Base-by-base conservation (phyloP, 2,888 invertebrate genomes). In the Phaedon cochleariae region DNA sequence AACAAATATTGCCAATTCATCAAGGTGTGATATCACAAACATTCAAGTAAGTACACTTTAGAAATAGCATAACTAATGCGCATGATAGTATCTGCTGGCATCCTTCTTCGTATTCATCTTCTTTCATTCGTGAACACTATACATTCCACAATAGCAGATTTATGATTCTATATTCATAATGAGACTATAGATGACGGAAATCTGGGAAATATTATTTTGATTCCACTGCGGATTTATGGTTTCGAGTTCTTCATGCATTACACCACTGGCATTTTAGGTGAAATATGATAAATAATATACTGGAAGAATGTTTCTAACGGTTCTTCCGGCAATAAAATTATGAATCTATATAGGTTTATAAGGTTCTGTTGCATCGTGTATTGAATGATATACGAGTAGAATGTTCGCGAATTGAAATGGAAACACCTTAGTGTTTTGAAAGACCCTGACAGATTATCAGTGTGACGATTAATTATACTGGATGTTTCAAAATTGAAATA, bases 131-230 rank as follows among this genome's bases (percentile, higher is more conserved):
- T 54, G 65, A 65, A 60, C 63, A 62, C 67, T 64, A 61, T 64
- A 59, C 75, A 75, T 75, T 73, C 74, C 73, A 72, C 71, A 71
- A 74, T 74, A 67, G 67, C 68, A 74, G 76, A 79, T 79, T 79
- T 79, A 79, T 76, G 77, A 65, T 68, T 66, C 69, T 68, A 74
- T 76, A 79, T 79, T 76, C 76, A 77, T 79, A 77, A 78, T 76
- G 75, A 76, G 77, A 74, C 76, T 76, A 69, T 69, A 73, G 69
- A 74, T 77, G 79, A 77, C 79, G 78, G 79, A 79, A 79, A 76
- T 74, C 75, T 71, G 70, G 67, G 62, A 70, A 72, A 68, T 61
- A 69, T 61, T 63, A 67, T 61, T 71, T 74, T 73, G 72, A 73
- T 73, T 68, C 68, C 64, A 62, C 57, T 53, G 53, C 46, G 64